Base-by-base conservation (phyloP, 92 coral and sea anemone species). In the Pocillopora grandis region DNA sequence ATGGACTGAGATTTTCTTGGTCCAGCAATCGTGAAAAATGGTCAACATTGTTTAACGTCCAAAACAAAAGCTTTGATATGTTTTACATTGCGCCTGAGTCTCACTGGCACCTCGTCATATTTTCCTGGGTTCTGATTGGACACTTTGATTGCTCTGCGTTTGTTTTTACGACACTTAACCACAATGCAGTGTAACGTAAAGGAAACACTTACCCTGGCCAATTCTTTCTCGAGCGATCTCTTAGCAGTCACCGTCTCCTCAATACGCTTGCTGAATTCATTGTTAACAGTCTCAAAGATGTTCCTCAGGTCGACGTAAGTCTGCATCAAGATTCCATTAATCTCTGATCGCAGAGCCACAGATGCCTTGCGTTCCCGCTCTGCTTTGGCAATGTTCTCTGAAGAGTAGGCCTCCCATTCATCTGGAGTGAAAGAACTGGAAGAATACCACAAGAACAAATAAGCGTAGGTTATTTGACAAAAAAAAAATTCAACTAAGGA, bases 281-380 rank as follows among this genome's bases (percentile, higher is more conserved):
- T 94, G 91, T 94, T 95, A 57, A 95, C 98, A 48, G 92, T 94
- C 93, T 95, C 98, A 88, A 91, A 95, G 75, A 95, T 90, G 88
- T 92, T 92, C 72, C 93, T 89, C 87, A 95, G 84, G 75, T 95
- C 98, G 5, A 94, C 98, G 56, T 94, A 95, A 13, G 95, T 86
- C 94, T 95, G 98, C 98, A 95, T 95, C 72, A 95, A 85, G 74
- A 95, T 95, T 59, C 98, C 98, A 70, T 95, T 95, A 84, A 95
- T 95, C 86, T 95, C 98, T 33, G 95, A 91, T 70, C 98, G 94
- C 67, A 95, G 87, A 33, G 95, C 98, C 48, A 95, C 98, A 36
- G 98, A 95, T 1, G 98, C 98, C 55, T 95, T 95, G 82, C 98
- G 85, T 61, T 95, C 98, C 3, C 98, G 93, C 57, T 96, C 98